These are phyloP conservation scores for Gallirallus australis DNA, from an alignment of 2,797 vertebrate species.

Conservation along the genomic window DNA sequence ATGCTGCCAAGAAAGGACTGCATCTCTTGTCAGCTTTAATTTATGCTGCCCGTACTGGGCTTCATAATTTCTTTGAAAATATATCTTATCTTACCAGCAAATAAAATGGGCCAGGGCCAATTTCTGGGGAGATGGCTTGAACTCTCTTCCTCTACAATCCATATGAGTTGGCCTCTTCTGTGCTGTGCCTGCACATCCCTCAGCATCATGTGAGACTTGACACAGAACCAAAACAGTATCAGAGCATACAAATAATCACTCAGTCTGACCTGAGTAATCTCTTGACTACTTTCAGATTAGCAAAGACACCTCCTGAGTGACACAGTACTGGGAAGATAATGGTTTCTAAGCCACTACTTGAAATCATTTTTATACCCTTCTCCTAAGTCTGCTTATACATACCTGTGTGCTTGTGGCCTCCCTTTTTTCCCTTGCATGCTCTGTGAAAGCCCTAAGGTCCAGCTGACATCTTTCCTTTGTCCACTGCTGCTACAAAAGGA, in stretches of 20 bases:
- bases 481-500: not conserved
- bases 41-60: not conserved
- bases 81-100: not conserved
- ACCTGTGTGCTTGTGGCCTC: not conserved
- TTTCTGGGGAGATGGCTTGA: not conserved
- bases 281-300: not conserved
- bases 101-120: not conserved
- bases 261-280: not conserved
- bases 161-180: not conserved
- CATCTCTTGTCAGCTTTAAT: not conserved
- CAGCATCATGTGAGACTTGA: not conserved
- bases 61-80: not conserved
- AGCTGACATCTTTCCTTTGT: not conserved
- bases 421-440: not conserved
- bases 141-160: not conserved
- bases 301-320: not conserved
- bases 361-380: not conserved
- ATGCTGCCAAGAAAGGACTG: not conserved
- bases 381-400: not conserved
- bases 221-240: not conserved
- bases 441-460: not conserved
- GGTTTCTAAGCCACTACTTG: not conserved
- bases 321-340: not conserved
- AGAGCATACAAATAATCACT: not conserved
- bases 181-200: not conserved